A percentile compares a stretch with the other conserved stretches of the same genome.
These are phyloP conservation scores for Elgaria multicarinata DNA, from an alignment of 2,113 vertebrate species.

Conservation along the genomic window DNA sequence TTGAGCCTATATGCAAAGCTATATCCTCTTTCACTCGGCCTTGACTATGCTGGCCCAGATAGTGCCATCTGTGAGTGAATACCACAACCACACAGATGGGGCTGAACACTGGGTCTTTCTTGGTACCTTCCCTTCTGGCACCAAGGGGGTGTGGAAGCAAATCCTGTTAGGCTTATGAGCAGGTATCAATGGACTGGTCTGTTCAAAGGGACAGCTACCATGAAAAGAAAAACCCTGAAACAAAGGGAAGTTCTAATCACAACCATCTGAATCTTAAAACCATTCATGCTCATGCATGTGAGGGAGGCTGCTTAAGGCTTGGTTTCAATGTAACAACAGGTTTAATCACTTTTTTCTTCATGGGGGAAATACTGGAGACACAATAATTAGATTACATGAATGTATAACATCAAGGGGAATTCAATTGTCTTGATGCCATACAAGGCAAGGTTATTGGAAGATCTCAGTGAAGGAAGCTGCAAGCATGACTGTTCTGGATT, in stretches of 20 bases:
- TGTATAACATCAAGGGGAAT: constrained; percentile 33
- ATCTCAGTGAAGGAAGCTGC: constrained; percentile 42
- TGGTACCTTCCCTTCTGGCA: not conserved
- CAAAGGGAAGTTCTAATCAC: not conserved
- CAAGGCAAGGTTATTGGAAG: constrained; percentile 67
- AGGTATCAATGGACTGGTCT: not conserved
- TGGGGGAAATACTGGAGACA: constrained; percentile 32
- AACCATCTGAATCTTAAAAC: not conserved
- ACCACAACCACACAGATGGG: not conserved
- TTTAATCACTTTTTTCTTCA: constrained; percentile 39
- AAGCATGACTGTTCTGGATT: not conserved
- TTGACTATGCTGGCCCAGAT: not conserved
- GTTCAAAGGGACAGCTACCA: constrained; percentile 12
- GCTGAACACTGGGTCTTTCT: not conserved
- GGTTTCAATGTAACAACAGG: constrained; percentile 11
- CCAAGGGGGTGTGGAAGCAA: too few species aligned
- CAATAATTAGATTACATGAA: constrained; percentile 44
- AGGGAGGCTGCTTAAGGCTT: constrained; percentile 2
- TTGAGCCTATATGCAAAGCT: not conserved
- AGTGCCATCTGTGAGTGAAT: not conserved
- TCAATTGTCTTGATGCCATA: constrained; percentile 61
- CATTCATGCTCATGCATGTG: not conserved
- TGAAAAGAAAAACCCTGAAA: constrained; percentile 22
- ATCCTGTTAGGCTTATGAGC: not conserved
- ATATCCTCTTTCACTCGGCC: not conserved